phyloP scores from a whole-genome alignment of 2,888 invertebrate species.

The Belgica antarctica region DNA sequence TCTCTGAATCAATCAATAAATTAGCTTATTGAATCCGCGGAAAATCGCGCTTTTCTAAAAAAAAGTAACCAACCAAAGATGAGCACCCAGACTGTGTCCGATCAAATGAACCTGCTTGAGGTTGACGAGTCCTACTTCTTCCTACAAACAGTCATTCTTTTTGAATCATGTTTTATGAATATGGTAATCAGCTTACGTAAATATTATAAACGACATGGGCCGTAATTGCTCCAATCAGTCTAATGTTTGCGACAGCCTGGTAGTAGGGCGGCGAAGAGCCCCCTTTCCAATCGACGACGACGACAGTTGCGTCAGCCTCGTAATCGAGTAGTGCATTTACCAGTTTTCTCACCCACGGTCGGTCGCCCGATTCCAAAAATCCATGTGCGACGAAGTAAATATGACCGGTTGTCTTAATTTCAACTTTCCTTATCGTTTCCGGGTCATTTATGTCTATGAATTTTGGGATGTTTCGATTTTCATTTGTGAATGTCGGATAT shows the following conservation, averaged over 20 bases:
- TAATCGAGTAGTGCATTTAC: constrained; percentile 66
- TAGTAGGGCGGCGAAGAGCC: constrained; percentile 86
- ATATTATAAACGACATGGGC: constrained; percentile 62
- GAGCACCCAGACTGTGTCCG: constrained; percentile 76
- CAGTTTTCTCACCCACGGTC: constrained; percentile 74
- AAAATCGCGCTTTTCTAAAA: too few species aligned
- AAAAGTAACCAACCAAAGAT: too few species aligned
- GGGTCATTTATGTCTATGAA: constrained; percentile 66
- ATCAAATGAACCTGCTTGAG: constrained; percentile 74
- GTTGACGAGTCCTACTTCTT: constrained; percentile 58
- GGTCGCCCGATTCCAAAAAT: constrained; percentile 78
- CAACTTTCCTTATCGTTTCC: constrained; percentile 62
- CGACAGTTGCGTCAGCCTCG: constrained; percentile 67
- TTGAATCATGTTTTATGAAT: too few species aligned
- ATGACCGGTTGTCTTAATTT: constrained; percentile 63
- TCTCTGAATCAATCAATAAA: too few species aligned
- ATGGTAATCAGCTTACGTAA: constrained; percentile 58
- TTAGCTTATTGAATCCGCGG: too few species aligned
- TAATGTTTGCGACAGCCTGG: constrained; percentile 87
- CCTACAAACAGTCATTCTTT: constrained; percentile 56
- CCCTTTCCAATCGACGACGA: constrained; percentile 81
- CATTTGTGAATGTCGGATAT: constrained; percentile 61
- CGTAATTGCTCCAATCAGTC: constrained; percentile 80
- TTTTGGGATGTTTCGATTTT: constrained; percentile 58
- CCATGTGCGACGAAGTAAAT: constrained; percentile 81